A percentile compares a stretch with the other conserved stretches of the same genome.
Conservation (phyloP, 2,113 vertebrate genomes). For the Raja brachyura region DNA sequence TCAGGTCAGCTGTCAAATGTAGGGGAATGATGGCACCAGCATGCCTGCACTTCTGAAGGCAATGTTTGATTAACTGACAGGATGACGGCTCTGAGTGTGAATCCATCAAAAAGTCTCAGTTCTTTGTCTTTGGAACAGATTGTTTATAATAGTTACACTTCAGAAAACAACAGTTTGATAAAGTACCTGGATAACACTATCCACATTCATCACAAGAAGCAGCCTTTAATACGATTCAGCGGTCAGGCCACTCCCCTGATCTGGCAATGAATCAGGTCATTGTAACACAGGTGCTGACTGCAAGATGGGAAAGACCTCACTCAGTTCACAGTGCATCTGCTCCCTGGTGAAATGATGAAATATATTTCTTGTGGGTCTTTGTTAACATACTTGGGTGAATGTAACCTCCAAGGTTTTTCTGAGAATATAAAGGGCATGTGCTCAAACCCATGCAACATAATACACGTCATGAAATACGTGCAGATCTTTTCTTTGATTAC, state of each 20-base stretch:
- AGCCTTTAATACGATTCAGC: not conserved
- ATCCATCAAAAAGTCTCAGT: constrained; percentile 4
- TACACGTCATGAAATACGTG: not conserved
- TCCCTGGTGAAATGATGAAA: not conserved
- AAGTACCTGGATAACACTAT: constrained; percentile 11
- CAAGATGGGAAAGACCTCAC: not conserved
- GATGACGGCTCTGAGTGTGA: not conserved
- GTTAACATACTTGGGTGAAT: not conserved
- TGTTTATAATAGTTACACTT: constrained; percentile 27
- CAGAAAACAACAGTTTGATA: constrained; percentile 35
- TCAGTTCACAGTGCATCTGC: not conserved
- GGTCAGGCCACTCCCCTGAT: not conserved
- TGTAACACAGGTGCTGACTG: not conserved
- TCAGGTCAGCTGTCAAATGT: constrained; percentile 10
- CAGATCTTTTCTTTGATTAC: too few species aligned
- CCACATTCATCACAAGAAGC: constrained; percentile 5
- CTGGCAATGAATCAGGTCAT: not conserved
- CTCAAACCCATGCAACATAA: not conserved
- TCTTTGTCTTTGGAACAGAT: not conserved
- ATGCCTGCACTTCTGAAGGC: not conserved
- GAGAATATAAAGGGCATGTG: too few species aligned
- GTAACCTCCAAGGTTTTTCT: not conserved
- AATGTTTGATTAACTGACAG: constrained; percentile 12
- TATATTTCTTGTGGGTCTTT: not conserved
- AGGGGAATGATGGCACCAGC: not conserved